Base-by-base conservation (phyloP, 2,113 vertebrate species). In the Rhynchomys soricoides region DNA sequence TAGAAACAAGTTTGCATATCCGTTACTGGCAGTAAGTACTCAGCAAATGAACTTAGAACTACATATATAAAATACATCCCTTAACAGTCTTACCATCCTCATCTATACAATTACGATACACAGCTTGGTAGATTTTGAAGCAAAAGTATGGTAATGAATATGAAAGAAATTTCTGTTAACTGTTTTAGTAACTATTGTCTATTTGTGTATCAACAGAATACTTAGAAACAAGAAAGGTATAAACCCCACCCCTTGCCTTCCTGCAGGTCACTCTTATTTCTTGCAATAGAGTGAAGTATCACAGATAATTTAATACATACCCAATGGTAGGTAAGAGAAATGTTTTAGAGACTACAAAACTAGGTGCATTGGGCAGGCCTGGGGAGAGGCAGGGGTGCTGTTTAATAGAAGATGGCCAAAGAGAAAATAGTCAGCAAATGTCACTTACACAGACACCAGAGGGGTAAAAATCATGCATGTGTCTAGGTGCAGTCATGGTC, bases 31-130 rank as follows among this genome's bases (percentile, higher is more conserved):
- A 88, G 70, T 95, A 82, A 91, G 7, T 22, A 88, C 83, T 74
- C 43, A 88, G 66, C 66, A 96, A 97, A 74, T 86, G 90, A 95
- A 95, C 89, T 94, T 31, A 95, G 74, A 77, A 66, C n/a, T 87
- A 52, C 17, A 57, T 40, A 70, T 34, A 75, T 57, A 57, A 89
- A 37, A n/a, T 37, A 87, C 8, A 70, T 5, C n/a, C 62, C 9
- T 52, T 55, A 70, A n/a, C 34, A 79, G 43, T 74, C n/a, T 66
- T 92, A 89, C 70, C 94, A 71, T 89, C 43, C 17, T 86, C 43
- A 45, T n/a, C 50, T 77, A 43, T 62, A 71, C 89, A 96, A 95
- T 57, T 5, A 59, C 52, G 94, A 66, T 57, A 88, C 64, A 34
- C 52, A 34, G 3, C 37, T 55, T 82, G n/a, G 3, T 29, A 89